Percentiles rank a stretch among this genome's conserved stretches.
Evolutionary conservation across 2,797 vertebrate genomes (phyloP).

Genomic region (Premnoplex brunnescens): DNA sequence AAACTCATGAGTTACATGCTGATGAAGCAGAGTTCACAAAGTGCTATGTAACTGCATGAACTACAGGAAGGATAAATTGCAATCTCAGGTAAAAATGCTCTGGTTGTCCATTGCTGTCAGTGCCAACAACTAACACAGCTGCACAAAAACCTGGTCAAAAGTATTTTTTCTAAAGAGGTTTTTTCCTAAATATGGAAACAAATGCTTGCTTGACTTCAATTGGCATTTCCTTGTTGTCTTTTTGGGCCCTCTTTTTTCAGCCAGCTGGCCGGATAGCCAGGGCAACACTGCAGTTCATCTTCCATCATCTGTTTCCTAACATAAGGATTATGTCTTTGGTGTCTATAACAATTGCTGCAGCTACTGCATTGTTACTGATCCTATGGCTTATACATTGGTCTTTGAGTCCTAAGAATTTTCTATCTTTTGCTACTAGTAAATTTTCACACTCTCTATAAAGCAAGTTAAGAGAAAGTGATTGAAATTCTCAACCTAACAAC

Average conservation of each 20-base stretch:
- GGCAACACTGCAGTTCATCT: not conserved
- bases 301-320: not conserved
- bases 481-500: not conserved
- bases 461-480: not conserved
- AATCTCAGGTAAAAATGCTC: not conserved
- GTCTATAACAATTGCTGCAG: not conserved
- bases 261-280: not conserved
- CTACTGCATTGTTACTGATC: not conserved
- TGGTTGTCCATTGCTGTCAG: not conserved
- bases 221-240: not conserved
- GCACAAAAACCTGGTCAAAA: not conserved
- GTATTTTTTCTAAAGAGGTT: not conserved
- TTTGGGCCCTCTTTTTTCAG: not conserved
- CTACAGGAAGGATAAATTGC: not conserved
- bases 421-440: not conserved
- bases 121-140: not conserved
- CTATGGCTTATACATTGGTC: not conserved
- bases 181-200: not conserved
- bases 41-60: not conserved
- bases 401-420: not conserved
- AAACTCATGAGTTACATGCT: not conserved
- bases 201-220: not conserved
- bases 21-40: not conserved
- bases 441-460: not conserved
- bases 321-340: not conserved